These are phyloP conservation scores for Echinops telfairi DNA, from an alignment of 2,113 vertebrate genomes.

Conservation along the genomic window DNA sequence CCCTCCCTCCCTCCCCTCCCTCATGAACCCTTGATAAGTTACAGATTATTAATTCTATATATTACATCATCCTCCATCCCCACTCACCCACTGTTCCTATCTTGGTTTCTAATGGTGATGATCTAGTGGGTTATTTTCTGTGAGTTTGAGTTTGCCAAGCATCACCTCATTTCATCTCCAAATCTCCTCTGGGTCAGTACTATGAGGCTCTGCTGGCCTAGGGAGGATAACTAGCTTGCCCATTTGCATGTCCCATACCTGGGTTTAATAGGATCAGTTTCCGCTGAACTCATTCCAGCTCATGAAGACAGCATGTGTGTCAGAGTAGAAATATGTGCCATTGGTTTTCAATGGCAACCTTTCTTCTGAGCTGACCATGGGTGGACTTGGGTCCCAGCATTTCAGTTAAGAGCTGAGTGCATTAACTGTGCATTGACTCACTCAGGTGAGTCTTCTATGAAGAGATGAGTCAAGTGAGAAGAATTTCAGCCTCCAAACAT, in stretches of 20 bases:
- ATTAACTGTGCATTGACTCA: too few species aligned
- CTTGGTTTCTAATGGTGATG: too few species aligned
- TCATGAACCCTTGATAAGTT: too few species aligned
- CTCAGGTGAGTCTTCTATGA: background rate
- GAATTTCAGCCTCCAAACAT: background rate
- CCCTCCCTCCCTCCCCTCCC: too few species aligned
- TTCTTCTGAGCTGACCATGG: background rate
- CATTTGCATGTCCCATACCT: background rate
- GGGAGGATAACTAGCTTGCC: background rate
- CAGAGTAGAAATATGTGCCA: background rate
- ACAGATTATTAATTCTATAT: too few species aligned
- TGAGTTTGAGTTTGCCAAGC: background rate
- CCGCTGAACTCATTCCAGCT: background rate
- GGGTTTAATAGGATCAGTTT: background rate
- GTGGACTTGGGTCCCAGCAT: background rate
- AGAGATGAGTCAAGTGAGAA: slow-evolving; percentile 30
- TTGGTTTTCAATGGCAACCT: background rate
- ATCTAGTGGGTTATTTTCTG: background rate
- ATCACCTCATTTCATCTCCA: background rate
- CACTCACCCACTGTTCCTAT: too few species aligned
- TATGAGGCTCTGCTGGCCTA: background rate
- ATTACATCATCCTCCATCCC: too few species aligned
- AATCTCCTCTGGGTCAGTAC: background rate
- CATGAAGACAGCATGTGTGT: background rate
- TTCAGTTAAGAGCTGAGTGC: background rate